These are phyloP conservation scores for Solenopsis invicta DNA, from an alignment of 1,140 invertebrate genomes.

Conservation along the genomic window DNA sequence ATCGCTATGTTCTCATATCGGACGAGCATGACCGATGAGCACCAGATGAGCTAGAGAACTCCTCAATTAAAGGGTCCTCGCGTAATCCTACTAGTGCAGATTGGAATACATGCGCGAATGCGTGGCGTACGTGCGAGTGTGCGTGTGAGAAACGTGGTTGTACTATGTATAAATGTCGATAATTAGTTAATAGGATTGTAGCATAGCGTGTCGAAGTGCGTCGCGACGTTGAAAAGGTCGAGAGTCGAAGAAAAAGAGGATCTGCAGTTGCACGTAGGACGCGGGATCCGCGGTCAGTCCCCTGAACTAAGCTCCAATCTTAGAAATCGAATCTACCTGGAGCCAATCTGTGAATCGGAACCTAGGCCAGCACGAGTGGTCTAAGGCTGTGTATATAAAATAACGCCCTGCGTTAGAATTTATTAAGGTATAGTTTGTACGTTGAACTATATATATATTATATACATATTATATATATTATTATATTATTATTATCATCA, in stretches of 20 bases:
- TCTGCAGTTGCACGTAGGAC: background rate
- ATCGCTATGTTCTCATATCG: conserved; percentile 10
- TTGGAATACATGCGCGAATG: conserved; percentile 46
- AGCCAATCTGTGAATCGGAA: background rate
- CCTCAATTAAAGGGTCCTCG: conserved; percentile 48
- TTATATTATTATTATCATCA: conserved; percentile 66
- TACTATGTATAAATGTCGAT: conserved; percentile 87
- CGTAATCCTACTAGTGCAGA: conserved; percentile 71
- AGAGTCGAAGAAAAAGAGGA: background rate
- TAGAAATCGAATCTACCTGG: conserved; percentile 16
- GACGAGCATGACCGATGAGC: conserved; percentile 18
- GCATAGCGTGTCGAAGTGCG: conserved; percentile 82
- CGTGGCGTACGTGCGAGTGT: too few relatives aligned
- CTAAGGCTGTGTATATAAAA: conserved; percentile 75
- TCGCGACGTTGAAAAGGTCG: background rate
- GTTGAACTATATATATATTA: conserved; percentile 74
- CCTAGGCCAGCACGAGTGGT: conserved; percentile 42
- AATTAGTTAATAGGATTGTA: conserved; percentile 84
- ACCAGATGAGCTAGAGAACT: background rate
- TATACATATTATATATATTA: conserved; percentile 38
- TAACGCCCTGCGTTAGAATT: conserved; percentile 70
- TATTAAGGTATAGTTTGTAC: conserved; percentile 82
- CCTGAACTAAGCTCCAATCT: background rate
- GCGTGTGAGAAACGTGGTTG: conserved; percentile 71
- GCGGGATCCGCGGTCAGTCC: background rate